phyloP scores from a whole-genome alignment of 2,888 invertebrate genomes.

The Enoplolaimus lenunculus region DNA sequence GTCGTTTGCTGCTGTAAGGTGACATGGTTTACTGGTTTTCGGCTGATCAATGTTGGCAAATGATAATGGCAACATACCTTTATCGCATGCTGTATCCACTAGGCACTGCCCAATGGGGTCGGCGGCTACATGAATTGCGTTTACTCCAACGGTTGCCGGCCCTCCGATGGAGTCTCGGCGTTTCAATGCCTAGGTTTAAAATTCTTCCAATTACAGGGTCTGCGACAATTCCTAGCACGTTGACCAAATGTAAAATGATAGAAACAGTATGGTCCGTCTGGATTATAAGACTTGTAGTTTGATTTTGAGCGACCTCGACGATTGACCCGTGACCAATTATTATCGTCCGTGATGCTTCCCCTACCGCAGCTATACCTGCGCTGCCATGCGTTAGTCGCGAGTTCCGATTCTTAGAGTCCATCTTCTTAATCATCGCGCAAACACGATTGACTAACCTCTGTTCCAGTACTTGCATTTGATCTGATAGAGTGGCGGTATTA shows the following conservation, averaged over 20 bases:
- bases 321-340: no score
- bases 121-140: not conserved
- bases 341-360: no score
- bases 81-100: constrained; percentile 11
- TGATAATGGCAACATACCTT: not conserved
- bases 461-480: not conserved
- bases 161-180: constrained; percentile 8
- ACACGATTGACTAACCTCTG: not conserved
- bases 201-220: not conserved
- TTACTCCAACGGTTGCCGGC: constrained; percentile 10
- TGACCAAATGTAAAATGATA: constrained; percentile 15
- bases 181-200: constrained; percentile 3
- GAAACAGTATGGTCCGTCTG: constrained; percentile 1
- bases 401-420: not conserved
- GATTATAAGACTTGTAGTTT: not conserved
- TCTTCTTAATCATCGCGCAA: not conserved
- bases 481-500: not conserved
- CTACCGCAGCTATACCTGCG: not conserved
- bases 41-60: not conserved
- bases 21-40: not conserved
- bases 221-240: not conserved
- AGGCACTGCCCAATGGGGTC: constrained; percentile 1
- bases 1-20: not conserved
- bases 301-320: constrained; percentile 11
- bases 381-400: not conserved